Evolutionary conservation across 2,888 invertebrate genomes (phyloP), one percentile per base, ranked within the genome.

Genomic region (Lordiphosa andalusiaca): DNA sequence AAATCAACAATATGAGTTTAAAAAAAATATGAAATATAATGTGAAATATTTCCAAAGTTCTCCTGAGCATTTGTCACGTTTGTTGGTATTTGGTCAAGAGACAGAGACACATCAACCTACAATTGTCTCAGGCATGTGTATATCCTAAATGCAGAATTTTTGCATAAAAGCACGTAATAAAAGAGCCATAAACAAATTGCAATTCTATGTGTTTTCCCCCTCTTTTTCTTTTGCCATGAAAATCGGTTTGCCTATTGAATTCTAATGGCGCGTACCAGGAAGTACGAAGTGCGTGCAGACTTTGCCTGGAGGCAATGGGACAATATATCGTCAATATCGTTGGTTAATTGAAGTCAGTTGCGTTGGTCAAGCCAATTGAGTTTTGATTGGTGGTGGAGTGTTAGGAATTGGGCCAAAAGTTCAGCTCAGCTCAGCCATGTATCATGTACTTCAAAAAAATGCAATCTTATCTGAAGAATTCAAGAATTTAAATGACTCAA

Each of bases 231-330:
- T 16, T 12, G 6, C 13, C 12, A 12, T 37, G 13, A 16, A 16
- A 48, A 12, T 48, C 13, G 19, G 30, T 6, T 16, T 36, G 63
- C 66, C 74, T 67, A 76, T 66, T 76, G 78, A 64, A 83, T 83
- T 83, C 80, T 80, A 80, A 82, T 80, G 56, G 33, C 35, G 25
- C 35, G 30, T 41, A 83, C 78, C 78, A 83, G 78, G 83, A 80
- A 80, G 83, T 80, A 74, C 76, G 83, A 80, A 80, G 83, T 80
- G 81, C 76, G 76, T 80, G 83, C 72, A 68, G 47, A 51, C 48
- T 40, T 7, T 25, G 39, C 37, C 38, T 10, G 10, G 40, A n/a
- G n/a, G 36, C 12, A 38, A 42, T 25, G 30, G 39, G 47, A 23
- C 56, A 47, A 56, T 25, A 56, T 23, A 44, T 44, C 30, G 16